These are phyloP conservation scores for Drosophila funebris DNA, from an alignment of 1,140 invertebrate species.

Conservation along the genomic window DNA sequence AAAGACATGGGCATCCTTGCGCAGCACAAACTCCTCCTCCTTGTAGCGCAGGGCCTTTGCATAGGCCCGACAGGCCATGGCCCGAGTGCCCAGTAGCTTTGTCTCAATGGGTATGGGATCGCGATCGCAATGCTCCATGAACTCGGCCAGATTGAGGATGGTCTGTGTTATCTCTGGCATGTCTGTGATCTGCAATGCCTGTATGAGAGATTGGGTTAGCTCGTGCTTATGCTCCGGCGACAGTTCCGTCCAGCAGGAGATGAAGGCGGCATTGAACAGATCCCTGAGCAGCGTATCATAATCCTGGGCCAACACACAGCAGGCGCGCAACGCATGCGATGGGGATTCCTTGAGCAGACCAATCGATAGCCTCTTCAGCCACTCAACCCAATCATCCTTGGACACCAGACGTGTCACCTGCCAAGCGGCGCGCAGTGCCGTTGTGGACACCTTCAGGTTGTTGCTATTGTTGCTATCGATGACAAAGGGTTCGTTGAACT, in stretches of 20 bases:
- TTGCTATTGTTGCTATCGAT: conserved; percentile 86
- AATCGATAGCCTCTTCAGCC: conserved; percentile 95
- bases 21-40: conserved; percentile 95
- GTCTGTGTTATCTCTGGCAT: conserved; percentile 99
- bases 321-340: conserved; percentile 95
- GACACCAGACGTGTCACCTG: conserved; percentile 94
- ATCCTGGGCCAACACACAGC: conserved; percentile 95
- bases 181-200: conserved; percentile 96
- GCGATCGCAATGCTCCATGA: conserved; percentile 99
- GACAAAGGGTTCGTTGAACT: conserved; percentile 85
- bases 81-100: conserved; percentile 91
- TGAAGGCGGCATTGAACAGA: conserved; percentile 99
- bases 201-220: conserved; percentile 93
- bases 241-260: conserved; percentile 99
- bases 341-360: conserved; percentile 98
- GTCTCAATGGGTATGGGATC: conserved; percentile 96
- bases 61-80: conserved; percentile 93
- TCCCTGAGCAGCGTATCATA: conserved; percentile 97
- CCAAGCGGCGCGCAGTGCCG: conserved; percentile 95
- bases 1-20: conserved; percentile 89
- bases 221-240: conserved; percentile 92
- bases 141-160: conserved; percentile 98
- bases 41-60: conserved; percentile 99
- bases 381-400: conserved; percentile 99
- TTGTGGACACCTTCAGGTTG: conserved; percentile 92